phyloP scores from a whole-genome alignment of 1,140 invertebrate genomes.

The Chironomus tepperi region DNA sequence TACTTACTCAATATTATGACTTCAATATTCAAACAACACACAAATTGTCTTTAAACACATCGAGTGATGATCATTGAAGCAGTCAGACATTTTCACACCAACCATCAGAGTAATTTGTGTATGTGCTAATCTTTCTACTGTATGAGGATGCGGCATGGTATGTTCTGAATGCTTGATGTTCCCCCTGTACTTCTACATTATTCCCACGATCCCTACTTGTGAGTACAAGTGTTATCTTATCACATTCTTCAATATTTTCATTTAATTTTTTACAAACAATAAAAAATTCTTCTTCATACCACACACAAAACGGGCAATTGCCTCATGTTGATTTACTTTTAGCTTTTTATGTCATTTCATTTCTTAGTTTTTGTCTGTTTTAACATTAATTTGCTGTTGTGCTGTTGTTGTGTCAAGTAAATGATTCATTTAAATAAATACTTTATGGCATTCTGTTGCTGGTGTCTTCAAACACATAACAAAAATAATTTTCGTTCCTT shows the following conservation, averaged over 20 bases:
- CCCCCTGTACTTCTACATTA: no score
- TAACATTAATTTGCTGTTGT: neutral
- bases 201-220: neutral
- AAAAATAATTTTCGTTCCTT: no score
- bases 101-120: no score
- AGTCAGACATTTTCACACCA: no score
- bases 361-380: neutral
- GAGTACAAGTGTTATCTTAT: neutral
- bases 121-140: no score
- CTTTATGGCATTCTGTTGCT: neutral
- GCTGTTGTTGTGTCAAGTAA: neutral
- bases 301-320: neutral
- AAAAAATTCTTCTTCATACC: neutral
- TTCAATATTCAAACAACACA: neutral
- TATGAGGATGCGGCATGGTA: no score
- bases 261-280: neutral
- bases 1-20: no score
- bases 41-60: no score
- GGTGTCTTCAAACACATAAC: no score
- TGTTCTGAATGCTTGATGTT: no score
- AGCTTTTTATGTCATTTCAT: neutral
- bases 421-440: slow-evolving; percentile 15
- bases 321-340: neutral
- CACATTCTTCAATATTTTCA: neutral
- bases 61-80: no score